Conservation (phyloP, 2,113 vertebrate genomes). For the Sterrhoptilus dennistouni region DNA sequence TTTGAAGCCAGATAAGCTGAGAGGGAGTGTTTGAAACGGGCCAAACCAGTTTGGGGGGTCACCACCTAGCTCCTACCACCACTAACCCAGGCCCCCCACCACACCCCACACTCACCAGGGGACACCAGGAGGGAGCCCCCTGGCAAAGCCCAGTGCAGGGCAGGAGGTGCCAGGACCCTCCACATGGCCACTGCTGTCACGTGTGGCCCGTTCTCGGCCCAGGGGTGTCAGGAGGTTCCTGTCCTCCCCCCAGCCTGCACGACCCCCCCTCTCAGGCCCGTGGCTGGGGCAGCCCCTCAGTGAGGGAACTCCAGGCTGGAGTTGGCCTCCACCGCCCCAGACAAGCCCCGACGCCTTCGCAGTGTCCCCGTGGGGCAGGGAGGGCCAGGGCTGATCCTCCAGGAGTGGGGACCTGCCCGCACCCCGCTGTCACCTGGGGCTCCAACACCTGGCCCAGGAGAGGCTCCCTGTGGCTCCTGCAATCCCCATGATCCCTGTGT, state of each 20-base stretch:
- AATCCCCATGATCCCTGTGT: not conserved
- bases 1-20: slow-evolving; percentile 62
- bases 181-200: not conserved
- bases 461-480: not conserved
- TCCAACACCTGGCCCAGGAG: accelerated
- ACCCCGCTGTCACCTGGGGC: not conserved
- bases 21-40: slow-evolving; percentile 40
- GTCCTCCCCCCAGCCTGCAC: not conserved
- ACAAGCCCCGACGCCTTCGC: accelerated
- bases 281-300: not conserved
- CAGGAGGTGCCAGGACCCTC: not conserved
- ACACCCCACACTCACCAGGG: accelerated
- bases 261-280: accelerated
- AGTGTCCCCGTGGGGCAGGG: not conserved
- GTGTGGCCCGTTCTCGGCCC: accelerated
- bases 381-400: not conserved
- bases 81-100: not conserved
- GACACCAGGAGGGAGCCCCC: not conserved
- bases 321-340: accelerated
- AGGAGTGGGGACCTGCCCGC: not conserved
- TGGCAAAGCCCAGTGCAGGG: accelerated
- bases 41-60: slow-evolving; percentile 57
- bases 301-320: accelerated
- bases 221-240: not conserved
- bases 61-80: not conserved